Base-by-base conservation (phyloP, 2,113 vertebrate genomes). In the Illadopsis cleaveri region DNA sequence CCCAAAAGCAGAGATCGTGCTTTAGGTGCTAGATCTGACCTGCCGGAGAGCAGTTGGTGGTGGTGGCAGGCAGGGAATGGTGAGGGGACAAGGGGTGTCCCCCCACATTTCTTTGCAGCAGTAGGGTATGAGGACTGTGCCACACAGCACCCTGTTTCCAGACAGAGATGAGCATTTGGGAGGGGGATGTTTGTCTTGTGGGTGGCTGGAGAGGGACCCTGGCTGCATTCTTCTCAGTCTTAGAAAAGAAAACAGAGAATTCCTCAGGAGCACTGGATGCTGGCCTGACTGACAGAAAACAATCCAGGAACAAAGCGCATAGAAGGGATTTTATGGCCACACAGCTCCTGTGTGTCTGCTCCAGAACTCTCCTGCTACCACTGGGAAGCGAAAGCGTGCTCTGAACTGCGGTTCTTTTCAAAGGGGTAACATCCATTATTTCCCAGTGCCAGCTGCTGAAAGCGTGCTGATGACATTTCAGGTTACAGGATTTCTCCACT, bases 171-270 rank as follows among this genome's bases (percentile, higher is more conserved):
- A 33, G 24, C 28, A 21, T 37, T 15, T 21, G 35, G 35, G 48
- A 75, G 70, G 30, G 24, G 24, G 24, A 56, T 86, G 82, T 51
- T 64, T 68, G 64, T 73, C 77, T 83, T 89, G 78, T 61, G 12
- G 51, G 70, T 80, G 88, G 73, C 66, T 65, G 58, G 50, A 70
- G 62, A 62, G 65, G 65, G 90, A 91, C 80, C 77, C 92, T 44
- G 84, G 60, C 71, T 78, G 64, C 85, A 85, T 94, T 95, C 93
- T 89, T 90, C 73, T 90, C 92, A 81, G 70, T 87, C 89, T 91
- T 61, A 54, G 47, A 92, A 95, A 97, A 95, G 75, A 95, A 96
- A 95, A 93, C 45, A 71, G 84, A 87, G 60, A 93, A 93, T 95
- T 95, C 93, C 91, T 93, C 94, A 28, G 22, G 23, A 57, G 83